Conservation (phyloP, 2,113 vertebrate species). For the Lophura nycthemera region DNA sequence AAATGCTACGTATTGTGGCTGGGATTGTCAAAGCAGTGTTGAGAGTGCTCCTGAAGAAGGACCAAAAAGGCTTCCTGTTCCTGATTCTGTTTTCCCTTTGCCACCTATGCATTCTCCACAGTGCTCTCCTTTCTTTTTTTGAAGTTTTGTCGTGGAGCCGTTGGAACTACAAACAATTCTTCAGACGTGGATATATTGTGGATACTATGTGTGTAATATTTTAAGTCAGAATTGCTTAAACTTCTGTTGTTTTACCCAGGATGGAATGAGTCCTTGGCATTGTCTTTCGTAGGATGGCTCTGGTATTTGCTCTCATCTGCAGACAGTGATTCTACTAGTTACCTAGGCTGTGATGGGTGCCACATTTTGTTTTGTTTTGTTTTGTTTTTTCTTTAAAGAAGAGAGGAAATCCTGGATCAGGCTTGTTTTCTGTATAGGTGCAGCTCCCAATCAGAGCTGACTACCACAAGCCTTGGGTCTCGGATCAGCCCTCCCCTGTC, state of each 20-base stretch:
- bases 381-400: not conserved
- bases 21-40: not conserved
- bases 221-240: not conserved
- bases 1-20: not conserved
- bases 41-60: not conserved
- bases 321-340: not conserved
- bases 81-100: not conserved
- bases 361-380: not conserved
- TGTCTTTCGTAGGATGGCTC: not conserved
- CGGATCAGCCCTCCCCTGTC: not conserved
- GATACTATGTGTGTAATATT: not conserved
- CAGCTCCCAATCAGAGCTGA: not conserved
- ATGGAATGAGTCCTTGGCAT: not conserved
- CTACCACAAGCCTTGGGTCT: not conserved
- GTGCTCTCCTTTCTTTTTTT: not conserved
- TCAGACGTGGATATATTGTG: not conserved
- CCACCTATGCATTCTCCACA: not conserved
- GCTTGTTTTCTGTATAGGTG: not conserved
- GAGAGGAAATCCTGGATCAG: not conserved
- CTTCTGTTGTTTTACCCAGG: not conserved
- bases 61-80: not conserved
- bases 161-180: not conserved
- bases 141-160: accelerated
- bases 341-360: not conserved
- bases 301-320: not conserved